Evolutionary conservation across 2,113 vertebrate species (phyloP), one percentile per base, ranked within the genome.

Genomic region (Anguilla japonica): DNA sequence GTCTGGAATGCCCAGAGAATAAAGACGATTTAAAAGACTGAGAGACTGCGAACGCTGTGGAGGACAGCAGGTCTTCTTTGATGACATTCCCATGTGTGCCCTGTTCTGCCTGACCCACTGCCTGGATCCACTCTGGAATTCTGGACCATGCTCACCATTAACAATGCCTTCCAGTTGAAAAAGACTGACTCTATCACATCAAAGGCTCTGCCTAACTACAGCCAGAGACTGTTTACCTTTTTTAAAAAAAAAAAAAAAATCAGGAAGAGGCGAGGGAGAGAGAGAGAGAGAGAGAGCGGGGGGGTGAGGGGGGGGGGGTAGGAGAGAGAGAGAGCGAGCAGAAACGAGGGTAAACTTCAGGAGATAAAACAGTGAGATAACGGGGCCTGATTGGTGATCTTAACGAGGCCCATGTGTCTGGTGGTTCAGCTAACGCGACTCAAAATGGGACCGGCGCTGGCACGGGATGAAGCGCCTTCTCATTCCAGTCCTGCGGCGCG

Each of bases 381-480:
- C 89, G 63, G 81, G 82, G 26, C 75, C 29, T 22, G 87, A 86
- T 82, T 89, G 84, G 88, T 88, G 91, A 79, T 86, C 83, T 87
- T 94, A 95, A 95, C 84, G 81, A 90, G 90, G 46, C 78, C 89
- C 93, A 91, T 90, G 89, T 95, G 92, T 87, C 83, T 57, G 71
- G 41, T 87, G 87, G 91, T 93, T 92, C 92, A 94, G 88, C 89
- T 91, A 89, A 92, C 84, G 83, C 40, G n/a, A 83, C 91, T 41
- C 83, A 53, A 40, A 93, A 94, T 91, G 93, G 93, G 93, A 90
- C 90, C 86, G 89, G 60, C 57, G 87, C 91, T 95, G 95, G 95
- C 95, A 94, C 5, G 4, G 90, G 94, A 95, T 94, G 83, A 95
- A 94, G 91, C 88, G 83, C 79, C 60, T 87, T 84, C 86, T 41